A percentile compares a stretch with the other conserved stretches of the same genome.
phyloP scores from a whole-genome alignment of 2,888 invertebrate genomes.

The Alloscopus bannaensis region DNA sequence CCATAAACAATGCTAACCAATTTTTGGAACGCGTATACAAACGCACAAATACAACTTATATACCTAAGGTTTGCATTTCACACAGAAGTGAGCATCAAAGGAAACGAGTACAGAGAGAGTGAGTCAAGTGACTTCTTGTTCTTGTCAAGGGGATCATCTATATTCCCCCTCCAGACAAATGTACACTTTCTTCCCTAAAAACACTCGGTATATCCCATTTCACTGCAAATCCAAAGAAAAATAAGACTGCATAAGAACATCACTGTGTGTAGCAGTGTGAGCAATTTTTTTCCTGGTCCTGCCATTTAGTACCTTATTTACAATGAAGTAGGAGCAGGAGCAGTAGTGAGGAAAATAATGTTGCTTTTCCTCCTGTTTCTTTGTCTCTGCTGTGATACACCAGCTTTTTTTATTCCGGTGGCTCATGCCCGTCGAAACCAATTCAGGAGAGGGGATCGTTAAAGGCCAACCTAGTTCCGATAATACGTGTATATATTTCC shows the following conservation, averaged over 20 bases:
- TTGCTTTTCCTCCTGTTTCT: not conserved
- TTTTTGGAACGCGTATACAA: too few relatives aligned
- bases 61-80: too few relatives aligned
- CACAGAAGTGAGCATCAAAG: too few relatives aligned
- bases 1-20: not conserved
- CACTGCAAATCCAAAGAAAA: too few relatives aligned
- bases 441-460: conserved; percentile 11
- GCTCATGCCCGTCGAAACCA: conserved; percentile 13
- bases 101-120: not conserved
- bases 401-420: not conserved
- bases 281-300: conserved; percentile 6
- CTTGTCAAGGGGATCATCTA: conserved; percentile 60
- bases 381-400: not conserved
- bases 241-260: conserved; percentile 13
- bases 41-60: too few relatives aligned
- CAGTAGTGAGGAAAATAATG: not conserved
- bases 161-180: conserved; percentile 25
- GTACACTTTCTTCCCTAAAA: conserved; percentile 1
- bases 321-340: not conserved
- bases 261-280: not conserved
- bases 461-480: conserved; percentile 13
- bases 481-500: conserved; percentile 22
- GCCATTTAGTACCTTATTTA: conserved; percentile 17
- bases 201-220: too few relatives aligned
- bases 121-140: conserved; percentile 59